Evolutionary conservation across 53 echinoderm and acorn worm genomes (phyloP), one percentile per base, ranked within the genome.

Genomic region (Temnopleurus reevesii): DNA sequence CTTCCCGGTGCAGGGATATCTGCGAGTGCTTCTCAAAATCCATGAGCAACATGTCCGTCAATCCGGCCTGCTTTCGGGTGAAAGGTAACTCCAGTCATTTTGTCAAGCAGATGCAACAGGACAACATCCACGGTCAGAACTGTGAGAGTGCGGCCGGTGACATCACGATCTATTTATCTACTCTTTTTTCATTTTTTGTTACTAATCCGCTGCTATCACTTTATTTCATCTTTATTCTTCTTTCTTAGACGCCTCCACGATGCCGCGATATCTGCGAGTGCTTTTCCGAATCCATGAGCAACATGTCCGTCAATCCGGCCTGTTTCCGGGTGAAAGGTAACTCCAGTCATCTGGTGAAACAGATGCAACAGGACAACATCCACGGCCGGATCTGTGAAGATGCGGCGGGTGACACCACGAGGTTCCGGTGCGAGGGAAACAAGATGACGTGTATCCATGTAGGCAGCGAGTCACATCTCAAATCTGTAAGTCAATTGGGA

Each of bases 311-410:
- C 31, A 66, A 51, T 2, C 53, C 66, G 34, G 71, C 12, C 3
- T 87, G 88, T 19, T 87, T 87, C 35, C 66, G 88, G 5, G 34
- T 87, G 66, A 87, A 87, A 53, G 88, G 88, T 2, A 87, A 65
- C 88, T 87, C 88, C 5, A 49, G 71, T 21, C 88, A 87, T 71
- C 23, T 66, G 34, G 66, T 35, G 53, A 45, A 47, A 51, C 88
- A 87, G 88, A 47, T 87, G 71, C 34, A n/a, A 1, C 88, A 87
- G 15, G 71, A 29, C 13, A 87, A 87, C 24, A 19, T 66, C 71
- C 10, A 43, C 46, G 46, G 45, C 45, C 5, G 60, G 44, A 17
- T 0, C 38, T 36, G 56, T 12, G 33, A 27, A 35, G 86, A 28
- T 12, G 27, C 29, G 18, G 71, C 45, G 43, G 53, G 31, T 9